Base-by-base conservation (phyloP, 2,797 vertebrate genomes). In the Harpagifer antarcticus region DNA sequence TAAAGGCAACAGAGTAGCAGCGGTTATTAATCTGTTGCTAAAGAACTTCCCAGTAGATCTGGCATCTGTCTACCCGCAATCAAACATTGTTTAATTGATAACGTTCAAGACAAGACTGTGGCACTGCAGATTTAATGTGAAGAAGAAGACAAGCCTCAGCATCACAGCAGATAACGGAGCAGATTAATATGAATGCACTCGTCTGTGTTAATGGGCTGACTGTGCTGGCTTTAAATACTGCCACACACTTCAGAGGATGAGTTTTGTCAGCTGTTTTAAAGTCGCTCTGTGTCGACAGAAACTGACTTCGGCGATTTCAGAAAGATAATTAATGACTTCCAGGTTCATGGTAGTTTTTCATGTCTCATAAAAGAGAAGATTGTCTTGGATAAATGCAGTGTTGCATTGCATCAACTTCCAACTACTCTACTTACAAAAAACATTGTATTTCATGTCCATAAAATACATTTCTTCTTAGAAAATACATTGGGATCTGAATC, bases 101-200 rank as follows among this genome's bases (percentile, higher is more conserved):
- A 19, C 6, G 9, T 47, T 27, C 23, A 16, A 20, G 54, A 27
- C 19, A 16, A 44, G 49, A 33, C 47, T 23, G 8, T 19, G 19
- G 16, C 44, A 5, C 48, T 37, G 3, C 27, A 56, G 13, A 56
- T 23, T 31, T 44, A 37, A 16, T 43, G 2, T 17, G 5, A 64
- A 78, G 11, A 61, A 52, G 33, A 65, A 56, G 40, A 57, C 33
- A 11, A 10, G 33, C n/a, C 20, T 67, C 13, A 49, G 45, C 57
- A 31, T 44, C 66, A 33, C 27, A 61, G 43, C 56, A 45, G 23
- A 81, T 49, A 50, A 65, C 42, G 62, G 20, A 63, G 44, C 58
- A 68, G 43, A 76, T 85, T 33, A 69, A 82, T 80, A 85, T 83
- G 72, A 62, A 86, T 73, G 74, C 50, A n/a, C 62, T 62, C 6